Evolutionary conservation across 2,113 vertebrate genomes (phyloP), one percentile per base, ranked within the genome.

Genomic region (Etia nguti): DNA sequence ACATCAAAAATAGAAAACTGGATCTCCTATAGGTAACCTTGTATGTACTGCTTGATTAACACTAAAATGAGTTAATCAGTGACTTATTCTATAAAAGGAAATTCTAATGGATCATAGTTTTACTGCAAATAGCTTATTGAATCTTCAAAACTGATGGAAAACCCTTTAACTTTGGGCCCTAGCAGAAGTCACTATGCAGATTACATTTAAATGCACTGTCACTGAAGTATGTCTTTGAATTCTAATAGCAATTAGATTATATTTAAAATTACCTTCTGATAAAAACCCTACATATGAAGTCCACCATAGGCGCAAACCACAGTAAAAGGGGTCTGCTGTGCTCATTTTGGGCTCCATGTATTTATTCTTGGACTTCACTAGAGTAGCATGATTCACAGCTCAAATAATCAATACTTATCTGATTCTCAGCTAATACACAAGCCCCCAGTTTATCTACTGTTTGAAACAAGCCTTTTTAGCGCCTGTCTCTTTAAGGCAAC

Each of bases 1-100:
- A 95, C 93, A 94, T 93, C 88, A 95, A 93, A 95, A 95, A 93
- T 93, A 94, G 85, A 94, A 95, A 93, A 90, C 82, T 34, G 48
- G 80, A 82, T 92, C 38, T 92, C 12, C 48, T 92, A 83, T 81
- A 52, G 18, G 46, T 77, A 70, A 85, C 77, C 88, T 87, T 88
- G 85, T 80, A 90, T 87, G 68, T 90, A 83, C 92, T 94, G 88
- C 60, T 59, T 90, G 90, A 90, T 92, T 87, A 94, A 88, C 90
- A 93, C 50, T 83, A 70, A 93, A 93, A 93, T 93, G 84, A 95
- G 90, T 92, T 93, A 92, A 93, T 94, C 90, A 80, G 88, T 88
- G 89, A 80, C 68, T 92, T 87, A 34, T 79, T 88, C 89, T 88
- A 91, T 88, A 92, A 94, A 92, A 95, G 88, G 88, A 93, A 92